Conservation (phyloP, 2,797 vertebrate genomes). For the Poeciliopsis paucimaculata region DNA sequence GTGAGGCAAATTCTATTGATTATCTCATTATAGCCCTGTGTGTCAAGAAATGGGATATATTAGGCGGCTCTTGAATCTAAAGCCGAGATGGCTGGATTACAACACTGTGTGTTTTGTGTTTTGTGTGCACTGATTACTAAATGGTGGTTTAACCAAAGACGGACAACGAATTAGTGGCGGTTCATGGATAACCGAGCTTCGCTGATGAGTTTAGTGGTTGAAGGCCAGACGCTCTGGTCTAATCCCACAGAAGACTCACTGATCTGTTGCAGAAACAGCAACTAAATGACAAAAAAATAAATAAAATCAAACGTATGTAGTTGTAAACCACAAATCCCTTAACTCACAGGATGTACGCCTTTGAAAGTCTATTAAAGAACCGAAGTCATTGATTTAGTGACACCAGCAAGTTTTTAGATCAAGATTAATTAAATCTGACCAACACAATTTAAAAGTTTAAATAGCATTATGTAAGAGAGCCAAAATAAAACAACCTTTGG, state of each 20-base stretch:
- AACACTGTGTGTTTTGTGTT: not conserved
- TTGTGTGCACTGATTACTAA: not conserved
- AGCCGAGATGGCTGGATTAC: not conserved
- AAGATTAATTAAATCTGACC: not conserved
- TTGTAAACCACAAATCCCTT: not conserved
- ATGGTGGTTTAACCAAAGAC: not conserved
- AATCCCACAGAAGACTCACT: not conserved
- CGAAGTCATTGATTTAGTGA: not conserved
- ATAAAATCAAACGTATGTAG: not conserved
- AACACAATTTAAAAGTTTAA: not conserved
- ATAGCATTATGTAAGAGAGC: not conserved
- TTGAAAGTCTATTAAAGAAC: not conserved
- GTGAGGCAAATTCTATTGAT: constrained; percentile 7
- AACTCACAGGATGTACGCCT: not conserved
- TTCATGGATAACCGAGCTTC: not conserved
- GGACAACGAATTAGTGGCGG: not conserved
- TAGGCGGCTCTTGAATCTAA: constrained; percentile 6
- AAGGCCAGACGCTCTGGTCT: not conserved
- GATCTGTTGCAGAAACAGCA: not conserved
- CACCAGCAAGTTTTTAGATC: not conserved
- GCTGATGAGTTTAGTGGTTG: not conserved
- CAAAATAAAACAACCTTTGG: not conserved
- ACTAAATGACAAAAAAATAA: not conserved
- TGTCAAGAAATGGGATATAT: constrained; percentile 4
- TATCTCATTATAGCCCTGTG: constrained; percentile 1